Evolutionary conservation across 2,113 vertebrate genomes (phyloP).

Genomic region (Pseudonaja textilis): DNA sequence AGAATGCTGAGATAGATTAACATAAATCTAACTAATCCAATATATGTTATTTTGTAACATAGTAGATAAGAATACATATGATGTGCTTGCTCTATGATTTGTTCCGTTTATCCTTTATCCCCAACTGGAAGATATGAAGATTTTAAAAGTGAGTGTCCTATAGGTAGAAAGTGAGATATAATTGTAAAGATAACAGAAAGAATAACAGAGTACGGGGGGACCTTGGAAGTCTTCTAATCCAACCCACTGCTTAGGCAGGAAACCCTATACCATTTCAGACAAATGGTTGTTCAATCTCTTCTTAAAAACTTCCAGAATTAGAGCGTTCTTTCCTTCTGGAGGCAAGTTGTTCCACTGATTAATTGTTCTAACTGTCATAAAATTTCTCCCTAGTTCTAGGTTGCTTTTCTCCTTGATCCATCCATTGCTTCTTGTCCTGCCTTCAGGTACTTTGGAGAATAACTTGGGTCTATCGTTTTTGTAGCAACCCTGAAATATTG

Average conservation of each 20-base stretch:
- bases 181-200: background rate
- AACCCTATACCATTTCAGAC: background rate
- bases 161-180: background rate
- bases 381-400: background rate
- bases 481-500: background rate
- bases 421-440: background rate
- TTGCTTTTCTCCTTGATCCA: background rate
- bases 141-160: background rate
- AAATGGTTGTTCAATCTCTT: background rate
- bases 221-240: background rate
- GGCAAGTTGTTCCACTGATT: background rate
- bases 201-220: background rate
- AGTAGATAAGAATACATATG: background rate
- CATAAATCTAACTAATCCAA: constrained; percentile 9
- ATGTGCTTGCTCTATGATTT: background rate
- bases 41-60: background rate
- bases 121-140: background rate
- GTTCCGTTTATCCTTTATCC: background rate
- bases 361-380: background rate
- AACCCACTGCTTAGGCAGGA: background rate
- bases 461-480: background rate
- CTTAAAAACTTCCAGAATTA: background rate
- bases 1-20: constrained; percentile 4
- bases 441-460: background rate
- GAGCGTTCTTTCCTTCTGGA: background rate